phyloP scores from a whole-genome alignment of 2,113 vertebrate genomes.

The Pomatostomus ruficeps region DNA sequence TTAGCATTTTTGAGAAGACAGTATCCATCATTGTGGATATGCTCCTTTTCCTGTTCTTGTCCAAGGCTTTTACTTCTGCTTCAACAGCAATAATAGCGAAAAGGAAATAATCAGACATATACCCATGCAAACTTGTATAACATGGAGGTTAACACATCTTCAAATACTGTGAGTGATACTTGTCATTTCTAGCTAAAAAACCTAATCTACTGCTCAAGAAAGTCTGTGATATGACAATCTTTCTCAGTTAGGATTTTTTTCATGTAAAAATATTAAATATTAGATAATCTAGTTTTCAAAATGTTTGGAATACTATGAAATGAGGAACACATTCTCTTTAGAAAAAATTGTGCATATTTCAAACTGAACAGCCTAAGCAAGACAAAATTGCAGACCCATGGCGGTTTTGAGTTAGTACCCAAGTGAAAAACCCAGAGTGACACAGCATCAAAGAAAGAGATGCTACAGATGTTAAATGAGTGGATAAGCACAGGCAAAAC shows the following conservation, averaged over 20 bases:
- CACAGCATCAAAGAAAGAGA: not conserved
- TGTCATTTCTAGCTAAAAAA: not conserved
- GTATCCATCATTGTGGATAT: not conserved
- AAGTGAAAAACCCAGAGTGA: not conserved
- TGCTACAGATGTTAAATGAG: not conserved
- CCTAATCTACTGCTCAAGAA: not conserved
- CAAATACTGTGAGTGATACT: not conserved
- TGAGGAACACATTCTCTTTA: not conserved
- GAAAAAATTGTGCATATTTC: not conserved
- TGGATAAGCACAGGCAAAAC: not conserved
- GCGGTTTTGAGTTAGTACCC: not conserved
- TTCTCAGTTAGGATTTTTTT: not conserved
- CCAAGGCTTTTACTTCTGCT: not conserved
- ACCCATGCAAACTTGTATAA: not conserved
- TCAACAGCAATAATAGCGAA: not conserved
- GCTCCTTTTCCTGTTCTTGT: not conserved
- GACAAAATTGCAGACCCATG: not conserved
- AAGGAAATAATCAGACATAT: not conserved
- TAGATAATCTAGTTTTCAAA: not conserved
- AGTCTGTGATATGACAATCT: not conserved
- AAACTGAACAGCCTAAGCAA: not conserved
- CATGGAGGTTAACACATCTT: not conserved
- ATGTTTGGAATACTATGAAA: not conserved
- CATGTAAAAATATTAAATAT: not conserved
- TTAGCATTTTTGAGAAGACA: not conserved